Base-by-base conservation (phyloP, 2,797 vertebrate species). In the Bradypus variegatus region DNA sequence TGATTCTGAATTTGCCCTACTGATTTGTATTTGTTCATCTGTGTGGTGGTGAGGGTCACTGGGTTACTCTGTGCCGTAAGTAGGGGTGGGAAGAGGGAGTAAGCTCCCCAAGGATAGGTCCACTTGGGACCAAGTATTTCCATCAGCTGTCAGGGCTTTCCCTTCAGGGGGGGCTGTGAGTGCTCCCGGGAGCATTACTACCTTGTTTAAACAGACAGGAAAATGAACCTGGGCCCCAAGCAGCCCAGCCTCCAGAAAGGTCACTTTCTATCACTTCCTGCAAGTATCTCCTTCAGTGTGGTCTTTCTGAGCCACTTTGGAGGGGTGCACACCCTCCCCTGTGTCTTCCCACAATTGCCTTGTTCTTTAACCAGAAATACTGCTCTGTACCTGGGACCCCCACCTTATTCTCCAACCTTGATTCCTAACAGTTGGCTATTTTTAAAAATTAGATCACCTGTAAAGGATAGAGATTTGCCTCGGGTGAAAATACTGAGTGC, bases 371-470 rank as follows among this genome's bases (percentile, higher is more conserved):
- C 83, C 69, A 62, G 48, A 96, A 92, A 91, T 29, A 86, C 55
- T 86, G 80, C 75, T 92, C 86, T 65, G 87, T 25, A 50, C 36
- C 92, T 75, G 55, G 25, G 58, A 33, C 75, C 70, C 90, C 65
- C 65, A 60, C 72, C 88, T 75, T 77, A 72, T 70, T 86, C 62
- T 93, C 76, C 80, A 82, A 64, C 55, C 90, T 83, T 58, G 77
- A 53, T 77, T 86, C 64, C 87, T 90, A 85, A 93, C 94, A 90
- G 50, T 76, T 85, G 75, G 79, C 91, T 93, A 65, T 91, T 95
- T 88, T 79, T 78, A 93, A 88, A 94, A 91, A 92, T 93, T 78
- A 94, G 95, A 90, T 90, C 80, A 80, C 60, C 64, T 79, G 83
- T 64, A 72, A 88, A 91, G 82, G 86, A 86, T 53, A 87, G 81